A percentile compares a stretch with the other conserved stretches of the same genome.
Conservation (phyloP, 2,113 vertebrate genomes). For the Panurus biarmicus region DNA sequence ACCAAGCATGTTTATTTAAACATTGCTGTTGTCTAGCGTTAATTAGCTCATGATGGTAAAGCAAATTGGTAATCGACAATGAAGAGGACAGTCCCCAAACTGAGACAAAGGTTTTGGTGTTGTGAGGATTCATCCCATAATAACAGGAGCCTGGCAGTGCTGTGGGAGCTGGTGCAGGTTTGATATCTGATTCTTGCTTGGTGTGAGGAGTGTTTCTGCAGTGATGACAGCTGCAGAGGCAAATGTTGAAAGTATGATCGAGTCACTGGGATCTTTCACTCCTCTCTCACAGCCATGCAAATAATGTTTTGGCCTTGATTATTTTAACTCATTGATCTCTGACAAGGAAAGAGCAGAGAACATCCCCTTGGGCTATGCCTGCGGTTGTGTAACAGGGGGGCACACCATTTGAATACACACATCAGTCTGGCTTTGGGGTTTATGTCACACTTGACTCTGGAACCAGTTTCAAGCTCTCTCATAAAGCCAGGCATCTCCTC, state of each 20-base stretch:
- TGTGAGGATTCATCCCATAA: not conserved
- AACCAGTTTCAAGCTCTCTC: slow-evolving; percentile 46
- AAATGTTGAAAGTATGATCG: not conserved
- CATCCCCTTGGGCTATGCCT: not conserved
- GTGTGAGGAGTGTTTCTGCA: not conserved
- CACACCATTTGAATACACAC: slow-evolving; percentile 3
- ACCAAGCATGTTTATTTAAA: not conserved
- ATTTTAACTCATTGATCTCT: slow-evolving; percentile 21
- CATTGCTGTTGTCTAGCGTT: not conserved
- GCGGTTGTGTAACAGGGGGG: not conserved
- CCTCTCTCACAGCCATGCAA: not conserved
- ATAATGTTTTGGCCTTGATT: not conserved
- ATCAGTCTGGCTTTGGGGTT: slow-evolving; percentile 26
- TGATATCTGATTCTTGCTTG: not conserved
- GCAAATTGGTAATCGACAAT: not conserved
- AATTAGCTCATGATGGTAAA: not conserved
- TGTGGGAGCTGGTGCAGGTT: not conserved
- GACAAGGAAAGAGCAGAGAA: slow-evolving; percentile 1
- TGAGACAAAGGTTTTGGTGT: not conserved
- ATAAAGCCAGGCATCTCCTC: slow-evolving; percentile 46
- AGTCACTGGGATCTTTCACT: not conserved
- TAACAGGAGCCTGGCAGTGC: not conserved
- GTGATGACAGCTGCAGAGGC: not conserved
- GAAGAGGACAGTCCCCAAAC: not conserved
- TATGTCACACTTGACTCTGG: slow-evolving; percentile 57